Evolutionary conservation across 2,113 vertebrate species (phyloP).

Genomic region (Illadopsis cleaveri): DNA sequence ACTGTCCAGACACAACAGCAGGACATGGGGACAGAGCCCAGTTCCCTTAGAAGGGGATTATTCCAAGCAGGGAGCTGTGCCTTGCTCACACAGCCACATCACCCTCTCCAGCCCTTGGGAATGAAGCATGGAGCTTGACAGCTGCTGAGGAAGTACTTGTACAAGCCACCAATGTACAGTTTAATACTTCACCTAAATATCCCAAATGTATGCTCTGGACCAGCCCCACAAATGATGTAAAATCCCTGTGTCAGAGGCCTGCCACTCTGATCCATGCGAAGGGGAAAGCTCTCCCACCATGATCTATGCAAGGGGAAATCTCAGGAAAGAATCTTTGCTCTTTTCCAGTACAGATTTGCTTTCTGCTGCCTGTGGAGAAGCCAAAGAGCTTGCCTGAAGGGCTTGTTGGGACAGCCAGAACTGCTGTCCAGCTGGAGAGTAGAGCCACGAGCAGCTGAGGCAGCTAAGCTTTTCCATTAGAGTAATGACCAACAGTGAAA

Average conservation of each 20-base stretch:
- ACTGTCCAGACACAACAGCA: background rate
- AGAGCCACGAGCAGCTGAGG: background rate
- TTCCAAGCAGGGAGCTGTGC: background rate
- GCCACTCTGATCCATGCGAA: accelerated
- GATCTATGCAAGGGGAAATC: background rate
- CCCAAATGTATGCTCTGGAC: background rate
- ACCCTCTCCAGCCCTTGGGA: background rate
- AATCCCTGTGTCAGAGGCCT: accelerated
- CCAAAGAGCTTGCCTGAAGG: background rate
- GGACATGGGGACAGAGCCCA: background rate
- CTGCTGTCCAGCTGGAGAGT: background rate
- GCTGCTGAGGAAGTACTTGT: background rate
- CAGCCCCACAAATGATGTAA: background rate
- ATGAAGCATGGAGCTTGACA: background rate
- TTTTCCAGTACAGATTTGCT: background rate
- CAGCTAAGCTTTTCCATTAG: background rate
- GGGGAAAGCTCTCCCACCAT: background rate
- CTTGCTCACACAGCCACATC: background rate
- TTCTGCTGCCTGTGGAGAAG: background rate
- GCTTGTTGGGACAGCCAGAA: background rate
- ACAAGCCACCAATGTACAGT: accelerated
- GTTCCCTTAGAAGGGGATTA: background rate
- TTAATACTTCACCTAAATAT: background rate
- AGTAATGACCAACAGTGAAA: background rate
- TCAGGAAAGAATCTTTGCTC: background rate